phyloP scores from a whole-genome alignment of 1,140 invertebrate species.

The Nasonia longicornis region DNA sequence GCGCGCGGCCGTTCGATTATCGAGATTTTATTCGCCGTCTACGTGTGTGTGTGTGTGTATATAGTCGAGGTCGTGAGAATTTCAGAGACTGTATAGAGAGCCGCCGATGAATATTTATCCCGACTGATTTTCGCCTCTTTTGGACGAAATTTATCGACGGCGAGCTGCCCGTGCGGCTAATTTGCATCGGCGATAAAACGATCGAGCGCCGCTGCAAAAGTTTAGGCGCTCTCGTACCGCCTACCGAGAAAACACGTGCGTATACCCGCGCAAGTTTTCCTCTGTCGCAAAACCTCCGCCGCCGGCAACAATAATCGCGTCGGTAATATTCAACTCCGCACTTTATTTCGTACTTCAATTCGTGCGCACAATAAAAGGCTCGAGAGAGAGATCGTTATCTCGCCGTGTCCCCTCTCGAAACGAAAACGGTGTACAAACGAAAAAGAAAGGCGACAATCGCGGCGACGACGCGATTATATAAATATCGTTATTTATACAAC shows the following conservation, averaged over 20 bases:
- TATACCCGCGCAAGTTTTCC: neutral
- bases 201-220: neutral
- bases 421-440: no score
- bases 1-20: neutral
- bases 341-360: conserved; percentile 4
- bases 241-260: no score
- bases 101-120: neutral
- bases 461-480: neutral
- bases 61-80: neutral
- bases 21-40: neutral
- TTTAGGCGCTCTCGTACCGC: neutral
- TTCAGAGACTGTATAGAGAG: no score
- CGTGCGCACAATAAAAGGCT: no score
- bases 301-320: neutral
- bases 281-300: neutral
- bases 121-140: neutral
- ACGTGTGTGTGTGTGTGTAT: no score
- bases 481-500: neutral
- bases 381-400: neutral
- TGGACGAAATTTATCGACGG: neutral
- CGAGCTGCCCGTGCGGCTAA: neutral
- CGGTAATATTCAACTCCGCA: neutral
- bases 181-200: conserved; percentile 13
- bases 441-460: neutral
- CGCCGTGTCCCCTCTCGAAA: no score